Evolutionary conservation across 2,113 vertebrate species (phyloP), one percentile per base, ranked within the genome.

Genomic region (Crotalus viridis): DNA sequence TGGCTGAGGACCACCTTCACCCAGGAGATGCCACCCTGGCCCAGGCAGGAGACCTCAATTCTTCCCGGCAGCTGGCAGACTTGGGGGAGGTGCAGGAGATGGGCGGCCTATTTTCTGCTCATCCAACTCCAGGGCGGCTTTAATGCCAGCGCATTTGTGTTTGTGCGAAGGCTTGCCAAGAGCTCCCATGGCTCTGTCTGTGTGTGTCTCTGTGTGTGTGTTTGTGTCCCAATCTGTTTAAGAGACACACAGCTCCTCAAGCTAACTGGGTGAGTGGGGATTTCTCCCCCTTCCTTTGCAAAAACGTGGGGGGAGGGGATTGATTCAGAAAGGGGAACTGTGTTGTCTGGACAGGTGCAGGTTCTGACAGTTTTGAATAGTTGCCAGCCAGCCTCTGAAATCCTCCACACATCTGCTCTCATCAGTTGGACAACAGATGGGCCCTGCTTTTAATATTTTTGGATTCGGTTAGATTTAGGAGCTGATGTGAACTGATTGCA

Each of bases 401-500:
- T 94, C 96, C 95, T 74, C 93, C 69, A 91, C 96, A 94, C 97
- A 98, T 97, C 97, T 98, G 98, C 91, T 96, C 94, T 95, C 97
- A 94, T 97, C 97, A 92, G 94, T 97, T 97, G 97, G 97, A 97
- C 93, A 86, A 96, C 98, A 98, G 98, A 97, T 97, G 97, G 98
- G 97, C 94, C 95, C 95, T 0, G 64, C 93, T 93, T 92, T 92
- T 69, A 43, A 95, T 95, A 93, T 97, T 97, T 97, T 96, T 97
- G 97, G 96, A 94, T 95, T 95, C 93, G 19, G 96, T 96, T 96
- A 95, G 95, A 46, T 56, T 64, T 39, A 48, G 89, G 95, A 93
- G 96, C 95, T 51, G 93, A 94, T 39, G 87, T 46, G 95, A 95
- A 94, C 88, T 1, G 8, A 48, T 91, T 93, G 56, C 9, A 43